Conservation (phyloP, 1,140 invertebrate species). For the Papilio machaon region DNA sequence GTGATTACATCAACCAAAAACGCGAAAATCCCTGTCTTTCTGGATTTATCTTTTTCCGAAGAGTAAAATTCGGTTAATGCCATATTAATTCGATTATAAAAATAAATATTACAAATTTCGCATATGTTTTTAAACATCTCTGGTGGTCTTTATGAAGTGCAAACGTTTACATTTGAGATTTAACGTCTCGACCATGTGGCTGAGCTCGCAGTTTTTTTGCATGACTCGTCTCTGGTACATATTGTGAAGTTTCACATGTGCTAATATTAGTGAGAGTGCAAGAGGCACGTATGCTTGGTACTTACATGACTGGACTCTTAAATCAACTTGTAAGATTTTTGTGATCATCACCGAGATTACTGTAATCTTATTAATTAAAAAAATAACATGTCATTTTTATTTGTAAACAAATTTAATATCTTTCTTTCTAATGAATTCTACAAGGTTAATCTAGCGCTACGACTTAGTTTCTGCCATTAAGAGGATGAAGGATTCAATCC, state of each 20-base stretch:
- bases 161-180: slow-evolving; percentile 11
- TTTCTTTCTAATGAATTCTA: no score
- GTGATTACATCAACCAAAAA: no score
- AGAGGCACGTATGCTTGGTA: background rate
- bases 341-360: background rate
- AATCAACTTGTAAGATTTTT: background rate
- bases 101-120: background rate
- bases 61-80: no score
- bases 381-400: no score
- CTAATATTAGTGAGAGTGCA: slow-evolving; percentile 11
- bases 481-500: no score
- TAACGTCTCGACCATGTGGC: background rate
- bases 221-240: background rate
- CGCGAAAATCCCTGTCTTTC: no score
- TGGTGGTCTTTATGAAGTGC: slow-evolving; percentile 13
- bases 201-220: slow-evolving; percentile 12
- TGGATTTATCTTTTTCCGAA: no score
- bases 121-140: background rate
- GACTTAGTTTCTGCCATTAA: no score
- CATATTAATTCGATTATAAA: background rate
- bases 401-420: no score
- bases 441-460: no score
- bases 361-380: background rate
- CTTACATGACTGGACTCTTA: background rate
- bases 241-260: slow-evolving; percentile 16